Conservation (phyloP, 1,140 invertebrate genomes). For the Hylaeus volcanicus region DNA sequence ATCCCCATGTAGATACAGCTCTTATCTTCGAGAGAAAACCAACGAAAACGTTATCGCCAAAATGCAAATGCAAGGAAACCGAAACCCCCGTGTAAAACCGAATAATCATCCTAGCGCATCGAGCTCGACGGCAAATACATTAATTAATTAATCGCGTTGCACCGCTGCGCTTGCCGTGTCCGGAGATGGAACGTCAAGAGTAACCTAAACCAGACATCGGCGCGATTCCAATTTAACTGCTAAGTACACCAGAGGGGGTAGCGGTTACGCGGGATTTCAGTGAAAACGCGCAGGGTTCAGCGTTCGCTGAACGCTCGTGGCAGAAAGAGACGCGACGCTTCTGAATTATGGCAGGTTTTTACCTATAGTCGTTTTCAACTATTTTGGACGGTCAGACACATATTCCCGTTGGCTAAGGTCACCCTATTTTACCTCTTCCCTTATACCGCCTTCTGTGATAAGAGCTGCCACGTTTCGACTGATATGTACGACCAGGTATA, state of each 20-base stretch:
- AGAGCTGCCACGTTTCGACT: too few species aligned
- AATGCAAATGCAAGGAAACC: slow-evolving; percentile 3
- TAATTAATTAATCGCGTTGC: slow-evolving; percentile 11
- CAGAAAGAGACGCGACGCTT: background rate
- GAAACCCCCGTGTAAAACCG: background rate
- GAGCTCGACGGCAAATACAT: slow-evolving; percentile 4
- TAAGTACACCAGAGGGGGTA: background rate
- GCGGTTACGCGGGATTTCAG: slow-evolving; percentile 11
- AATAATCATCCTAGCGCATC: background rate
- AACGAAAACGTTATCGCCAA: background rate
- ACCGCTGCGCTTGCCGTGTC: background rate
- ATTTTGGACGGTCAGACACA: too few species aligned
- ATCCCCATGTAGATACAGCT: too few species aligned
- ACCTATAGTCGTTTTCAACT: too few species aligned
- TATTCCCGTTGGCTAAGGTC: too few species aligned
- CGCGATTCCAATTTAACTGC: slow-evolving; percentile 9
- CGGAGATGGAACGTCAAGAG: background rate
- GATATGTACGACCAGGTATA: too few species aligned
- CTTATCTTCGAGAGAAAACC: too few species aligned
- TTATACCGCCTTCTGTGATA: too few species aligned
- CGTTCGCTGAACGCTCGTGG: background rate
- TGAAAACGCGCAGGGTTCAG: background rate
- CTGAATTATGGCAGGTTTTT: background rate
- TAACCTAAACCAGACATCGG: background rate
- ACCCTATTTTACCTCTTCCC: too few species aligned